Conservation (phyloP, 2,113 vertebrate genomes). For the Mormyrus iriodes region DNA sequence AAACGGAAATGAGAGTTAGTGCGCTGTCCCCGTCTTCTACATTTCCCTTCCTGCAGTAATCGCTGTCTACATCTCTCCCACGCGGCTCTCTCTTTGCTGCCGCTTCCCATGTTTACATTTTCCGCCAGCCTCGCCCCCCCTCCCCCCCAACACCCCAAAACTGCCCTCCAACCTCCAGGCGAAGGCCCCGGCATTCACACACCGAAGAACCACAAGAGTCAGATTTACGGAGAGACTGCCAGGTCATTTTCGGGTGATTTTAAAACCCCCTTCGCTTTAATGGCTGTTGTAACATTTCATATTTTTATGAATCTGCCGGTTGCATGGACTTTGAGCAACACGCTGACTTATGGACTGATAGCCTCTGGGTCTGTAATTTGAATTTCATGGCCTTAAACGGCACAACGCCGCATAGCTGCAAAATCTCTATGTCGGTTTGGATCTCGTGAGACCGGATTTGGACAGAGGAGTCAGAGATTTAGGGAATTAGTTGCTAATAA, state of each 20-base stretch:
- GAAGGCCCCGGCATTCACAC: slow-evolving; percentile 1
- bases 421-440: slow-evolving; percentile 26
- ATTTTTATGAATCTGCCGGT: slow-evolving; percentile 31
- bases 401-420: slow-evolving; percentile 19
- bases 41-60: slow-evolving; percentile 34
- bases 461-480: slow-evolving; percentile 13
- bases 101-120: slow-evolving; percentile 26
- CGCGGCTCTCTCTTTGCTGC: slow-evolving; percentile 6
- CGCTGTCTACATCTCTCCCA: slow-evolving; percentile 30
- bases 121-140: not conserved
- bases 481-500: slow-evolving; percentile 48
- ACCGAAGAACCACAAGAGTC: not conserved
- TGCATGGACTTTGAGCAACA: slow-evolving; percentile 15
- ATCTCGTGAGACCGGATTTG: slow-evolving; percentile 26
- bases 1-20: slow-evolving; percentile 26
- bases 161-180: not conserved
- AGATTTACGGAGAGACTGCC: not conserved
- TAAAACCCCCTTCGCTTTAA: slow-evolving; percentile 25
- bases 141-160: slow-evolving; percentile 9
- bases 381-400: slow-evolving; percentile 23
- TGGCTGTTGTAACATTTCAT: slow-evolving; percentile 32
- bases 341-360: slow-evolving; percentile 24
- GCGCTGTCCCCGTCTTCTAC: slow-evolving; percentile 7
- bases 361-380: slow-evolving; percentile 30
- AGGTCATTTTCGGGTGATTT: slow-evolving; percentile 31